Conservation (phyloP, 2,888 invertebrate genomes). For the Apodemia duryi region DNA sequence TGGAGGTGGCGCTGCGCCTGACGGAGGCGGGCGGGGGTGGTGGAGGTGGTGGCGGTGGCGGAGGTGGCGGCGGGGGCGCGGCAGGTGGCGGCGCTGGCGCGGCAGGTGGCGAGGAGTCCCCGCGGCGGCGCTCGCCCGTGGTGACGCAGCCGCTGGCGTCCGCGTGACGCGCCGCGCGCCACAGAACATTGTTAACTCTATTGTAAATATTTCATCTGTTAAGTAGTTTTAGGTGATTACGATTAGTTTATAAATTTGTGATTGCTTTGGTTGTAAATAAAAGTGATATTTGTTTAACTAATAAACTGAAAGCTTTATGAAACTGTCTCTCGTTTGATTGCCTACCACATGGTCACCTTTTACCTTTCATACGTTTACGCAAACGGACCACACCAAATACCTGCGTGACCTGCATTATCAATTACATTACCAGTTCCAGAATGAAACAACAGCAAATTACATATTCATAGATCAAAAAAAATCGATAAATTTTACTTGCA, state of each 20-base stretch:
- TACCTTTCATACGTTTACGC: too few relatives aligned
- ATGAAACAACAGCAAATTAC: too few relatives aligned
- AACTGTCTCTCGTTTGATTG: constrained; percentile 26
- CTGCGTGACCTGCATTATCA: too few relatives aligned
- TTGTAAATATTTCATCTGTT: constrained; percentile 77
- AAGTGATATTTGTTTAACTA: constrained; percentile 79
- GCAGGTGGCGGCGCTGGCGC: too few relatives aligned
- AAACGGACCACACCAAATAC: too few relatives aligned
- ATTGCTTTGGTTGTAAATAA: constrained; percentile 79
- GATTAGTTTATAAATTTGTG: constrained; percentile 74
- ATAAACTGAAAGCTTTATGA: constrained; percentile 72
- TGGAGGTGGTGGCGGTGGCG: constrained; percentile 73
- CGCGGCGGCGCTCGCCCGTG: constrained; percentile 30
- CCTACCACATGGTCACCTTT: too few relatives aligned
- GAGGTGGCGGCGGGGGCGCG: constrained; percentile 57
- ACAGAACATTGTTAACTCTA: constrained; percentile 67
- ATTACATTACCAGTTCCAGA: too few relatives aligned
- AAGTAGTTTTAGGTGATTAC: constrained; percentile 77
- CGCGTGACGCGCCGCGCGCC: constrained; percentile 53
- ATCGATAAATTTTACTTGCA: too few relatives aligned
- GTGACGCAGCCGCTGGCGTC: constrained; percentile 71
- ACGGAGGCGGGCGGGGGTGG: constrained; percentile 60
- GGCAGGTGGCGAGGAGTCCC: too few relatives aligned
- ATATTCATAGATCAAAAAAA: too few relatives aligned
- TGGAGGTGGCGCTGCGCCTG: constrained; percentile 89